phyloP scores from a whole-genome alignment of 2,797 vertebrate species.

The Sebastes jordani region DNA sequence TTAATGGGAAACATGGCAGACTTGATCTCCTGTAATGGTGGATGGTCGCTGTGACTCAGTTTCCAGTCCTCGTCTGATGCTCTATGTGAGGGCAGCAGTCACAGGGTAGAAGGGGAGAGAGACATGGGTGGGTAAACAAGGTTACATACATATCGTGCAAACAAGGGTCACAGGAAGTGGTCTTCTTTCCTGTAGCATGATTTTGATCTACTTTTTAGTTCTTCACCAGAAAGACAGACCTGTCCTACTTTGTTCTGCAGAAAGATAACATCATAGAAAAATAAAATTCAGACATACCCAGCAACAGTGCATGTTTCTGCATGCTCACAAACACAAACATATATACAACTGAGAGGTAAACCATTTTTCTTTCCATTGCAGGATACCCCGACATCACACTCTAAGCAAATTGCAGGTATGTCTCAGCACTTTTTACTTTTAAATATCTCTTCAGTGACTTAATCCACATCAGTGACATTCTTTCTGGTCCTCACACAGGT shows the following conservation, averaged over 20 bases:
- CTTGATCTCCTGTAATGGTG: not conserved
- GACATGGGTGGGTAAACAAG: too few species aligned
- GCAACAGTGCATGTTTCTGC: not conserved
- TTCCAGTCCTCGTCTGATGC: not conserved
- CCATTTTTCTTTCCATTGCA: constrained; percentile 34
- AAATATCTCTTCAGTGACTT: not conserved
- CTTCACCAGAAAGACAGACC: not conserved
- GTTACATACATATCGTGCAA: not conserved
- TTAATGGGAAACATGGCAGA: not conserved
- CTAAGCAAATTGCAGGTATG: constrained; percentile 49
- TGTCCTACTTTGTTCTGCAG: not conserved
- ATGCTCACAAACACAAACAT: not conserved
- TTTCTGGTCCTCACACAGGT: constrained; percentile 39
- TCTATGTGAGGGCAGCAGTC: not conserved
- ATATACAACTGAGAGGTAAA: not conserved
- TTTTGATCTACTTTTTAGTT: not conserved
- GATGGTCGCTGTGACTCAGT: not conserved
- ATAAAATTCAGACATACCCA: not conserved
- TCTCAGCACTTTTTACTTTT: not conserved
- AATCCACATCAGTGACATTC: not conserved
- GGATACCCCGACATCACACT: not conserved
- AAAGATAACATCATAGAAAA: not conserved
- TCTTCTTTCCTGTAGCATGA: constrained; percentile 22
- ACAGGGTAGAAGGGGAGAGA: not conserved
- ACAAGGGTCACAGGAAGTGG: constrained; percentile 48